phyloP scores from a whole-genome alignment of 2,113 vertebrate genomes.

The Spilogale gracilis region DNA sequence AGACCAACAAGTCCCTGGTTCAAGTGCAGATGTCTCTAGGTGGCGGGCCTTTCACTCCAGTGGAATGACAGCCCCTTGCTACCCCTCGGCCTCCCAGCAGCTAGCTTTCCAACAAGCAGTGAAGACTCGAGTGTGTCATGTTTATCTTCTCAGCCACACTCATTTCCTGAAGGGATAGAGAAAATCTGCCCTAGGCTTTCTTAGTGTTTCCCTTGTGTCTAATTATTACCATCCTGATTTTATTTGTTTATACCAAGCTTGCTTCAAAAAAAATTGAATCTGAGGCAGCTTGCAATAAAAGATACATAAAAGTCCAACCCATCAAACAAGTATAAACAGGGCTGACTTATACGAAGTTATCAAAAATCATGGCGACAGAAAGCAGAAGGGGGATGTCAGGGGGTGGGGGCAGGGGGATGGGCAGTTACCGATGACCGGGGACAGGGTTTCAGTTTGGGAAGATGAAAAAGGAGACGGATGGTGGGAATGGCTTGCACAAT shows the following conservation, averaged over 20 bases:
- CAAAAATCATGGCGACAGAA: not conserved
- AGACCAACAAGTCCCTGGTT: conserved; percentile 53
- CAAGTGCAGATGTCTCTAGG: not conserved
- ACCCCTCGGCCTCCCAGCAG: not conserved
- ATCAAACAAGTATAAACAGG: not conserved
- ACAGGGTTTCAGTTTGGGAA: not conserved
- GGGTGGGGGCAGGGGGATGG: not conserved
- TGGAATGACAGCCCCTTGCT: not conserved
- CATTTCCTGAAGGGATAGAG: not conserved
- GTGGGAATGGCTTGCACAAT: not conserved
- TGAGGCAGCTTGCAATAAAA: conserved; percentile 59
- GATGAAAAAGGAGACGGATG: not conserved
- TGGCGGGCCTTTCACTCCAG: not conserved
- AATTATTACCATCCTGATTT: conserved; percentile 45
- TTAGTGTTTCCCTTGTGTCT: not conserved
- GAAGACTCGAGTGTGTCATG: not conserved
- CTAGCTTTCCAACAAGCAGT: not conserved
- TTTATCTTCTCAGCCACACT: not conserved
- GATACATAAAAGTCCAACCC: conserved; percentile 29
- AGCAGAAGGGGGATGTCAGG: not conserved
- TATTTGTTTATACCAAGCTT: conserved; percentile 69
- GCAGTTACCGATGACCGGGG: not conserved
- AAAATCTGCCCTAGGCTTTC: not conserved
- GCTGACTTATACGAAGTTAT: not conserved
- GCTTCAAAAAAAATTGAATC: not conserved